Conservation (phyloP, 1,140 invertebrate species). For the Microplitis demolitor region DNA sequence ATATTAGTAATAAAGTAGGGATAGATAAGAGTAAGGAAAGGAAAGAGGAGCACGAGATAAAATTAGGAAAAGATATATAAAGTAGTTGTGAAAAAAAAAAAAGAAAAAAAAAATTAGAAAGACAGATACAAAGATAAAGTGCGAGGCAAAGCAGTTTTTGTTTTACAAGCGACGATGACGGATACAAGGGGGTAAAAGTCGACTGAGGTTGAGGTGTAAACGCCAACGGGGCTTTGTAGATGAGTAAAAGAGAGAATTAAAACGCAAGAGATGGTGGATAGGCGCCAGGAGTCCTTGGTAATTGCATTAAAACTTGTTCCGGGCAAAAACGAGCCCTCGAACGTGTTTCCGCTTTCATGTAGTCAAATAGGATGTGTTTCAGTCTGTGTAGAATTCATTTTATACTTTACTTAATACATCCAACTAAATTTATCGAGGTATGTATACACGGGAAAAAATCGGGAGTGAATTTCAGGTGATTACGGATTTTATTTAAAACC, state of each 20-base stretch:
- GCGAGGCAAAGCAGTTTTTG: background rate
- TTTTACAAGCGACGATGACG: background rate
- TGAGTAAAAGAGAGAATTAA: background rate
- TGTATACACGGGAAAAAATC: no score
- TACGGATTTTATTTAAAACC: no score
- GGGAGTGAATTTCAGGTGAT: no score
- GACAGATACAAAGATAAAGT: background rate
- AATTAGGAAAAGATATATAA: background rate
- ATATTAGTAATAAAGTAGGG: no score
- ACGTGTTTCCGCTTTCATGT: slow-evolving; percentile 17
- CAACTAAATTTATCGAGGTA: background rate
- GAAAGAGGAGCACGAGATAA: background rate
- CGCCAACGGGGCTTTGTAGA: background rate
- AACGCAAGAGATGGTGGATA: slow-evolving; percentile 8
- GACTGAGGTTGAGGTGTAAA: slow-evolving; percentile 14
- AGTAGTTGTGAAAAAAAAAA: background rate
- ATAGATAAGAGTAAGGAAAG: background rate
- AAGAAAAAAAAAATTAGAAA: no score
- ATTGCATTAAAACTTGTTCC: slow-evolving; percentile 53
- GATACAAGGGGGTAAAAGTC: background rate
- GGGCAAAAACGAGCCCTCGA: slow-evolving; percentile 37
- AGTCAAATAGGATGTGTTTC: background rate
- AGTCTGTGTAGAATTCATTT: slow-evolving; percentile 9
- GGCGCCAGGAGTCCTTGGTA: slow-evolving; percentile 49
- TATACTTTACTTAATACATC: background rate